These are phyloP conservation scores for Chalcis sispes DNA, from an alignment of 2,888 invertebrate genomes.

Conservation along the genomic window DNA sequence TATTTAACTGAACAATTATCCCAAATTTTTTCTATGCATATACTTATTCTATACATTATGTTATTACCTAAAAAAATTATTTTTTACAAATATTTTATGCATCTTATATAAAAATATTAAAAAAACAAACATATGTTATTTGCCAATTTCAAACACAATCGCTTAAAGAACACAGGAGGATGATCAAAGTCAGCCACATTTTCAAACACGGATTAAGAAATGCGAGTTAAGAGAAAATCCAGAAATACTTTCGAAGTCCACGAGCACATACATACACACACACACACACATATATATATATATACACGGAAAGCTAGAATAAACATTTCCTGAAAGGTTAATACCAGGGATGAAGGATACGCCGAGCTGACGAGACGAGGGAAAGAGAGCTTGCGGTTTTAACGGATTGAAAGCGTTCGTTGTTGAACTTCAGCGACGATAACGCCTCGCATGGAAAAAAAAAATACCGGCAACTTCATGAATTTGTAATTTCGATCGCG, in stretches of 20 bases:
- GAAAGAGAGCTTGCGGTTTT: conserved; percentile 69
- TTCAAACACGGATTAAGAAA: conserved; percentile 16
- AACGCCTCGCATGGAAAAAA: too few relatives aligned
- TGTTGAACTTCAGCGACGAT: too few relatives aligned
- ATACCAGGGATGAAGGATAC: conserved; percentile 62
- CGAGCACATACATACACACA: too few relatives aligned
- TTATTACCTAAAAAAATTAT: too few relatives aligned
- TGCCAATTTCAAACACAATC: background rate
- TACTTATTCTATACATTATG: too few relatives aligned
- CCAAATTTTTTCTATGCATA: too few relatives aligned
- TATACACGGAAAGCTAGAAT: conserved; percentile 69
- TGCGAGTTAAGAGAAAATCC: conserved; percentile 59
- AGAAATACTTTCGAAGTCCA: conserved; percentile 67
- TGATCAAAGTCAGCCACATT: conserved; percentile 12
- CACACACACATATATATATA: too few relatives aligned
- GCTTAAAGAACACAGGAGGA: background rate
- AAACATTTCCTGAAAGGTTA: conserved; percentile 73
- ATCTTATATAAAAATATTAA: background rate
- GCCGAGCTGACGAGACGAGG: conserved; percentile 54
- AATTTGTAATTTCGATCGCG: too few relatives aligned
- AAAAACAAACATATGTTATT: background rate
- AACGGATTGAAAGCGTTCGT: conserved; percentile 66
- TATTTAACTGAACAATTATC: too few relatives aligned
- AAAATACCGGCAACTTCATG: too few relatives aligned
- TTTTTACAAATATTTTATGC: too few relatives aligned